A percentile compares a stretch with the other conserved stretches of the same genome.
These are phyloP conservation scores for Rotaria macrura DNA, from an alignment of 2,888 invertebrate genomes.

Conservation along the genomic window DNA sequence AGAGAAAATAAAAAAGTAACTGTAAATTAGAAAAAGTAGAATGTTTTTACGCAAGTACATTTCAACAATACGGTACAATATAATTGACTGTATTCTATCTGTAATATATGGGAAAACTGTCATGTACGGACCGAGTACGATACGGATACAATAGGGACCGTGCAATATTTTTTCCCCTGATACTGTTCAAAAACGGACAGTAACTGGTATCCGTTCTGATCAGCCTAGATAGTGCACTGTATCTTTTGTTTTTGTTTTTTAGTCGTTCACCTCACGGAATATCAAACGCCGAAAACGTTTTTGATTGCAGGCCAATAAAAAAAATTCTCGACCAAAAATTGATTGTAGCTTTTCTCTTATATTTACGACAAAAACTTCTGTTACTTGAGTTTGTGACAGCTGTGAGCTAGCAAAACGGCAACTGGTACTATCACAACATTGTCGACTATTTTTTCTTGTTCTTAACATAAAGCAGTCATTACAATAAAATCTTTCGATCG, in stretches of 20 bases:
- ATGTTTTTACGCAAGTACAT: too few relatives aligned
- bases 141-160: too few relatives aligned
- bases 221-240: background rate
- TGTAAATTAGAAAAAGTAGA: too few relatives aligned
- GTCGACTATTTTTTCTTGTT: background rate
- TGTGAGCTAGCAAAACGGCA: background rate
- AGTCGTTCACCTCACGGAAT: background rate
- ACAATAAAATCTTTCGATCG: background rate
- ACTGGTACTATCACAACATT: background rate
- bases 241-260: background rate
- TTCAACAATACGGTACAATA: too few relatives aligned
- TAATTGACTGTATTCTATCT: too few relatives aligned
- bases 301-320: background rate
- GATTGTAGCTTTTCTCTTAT: slow-evolving; percentile 8
- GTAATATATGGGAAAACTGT: too few relatives aligned
- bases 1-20: too few relatives aligned
- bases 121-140: too few relatives aligned
- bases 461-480: background rate
- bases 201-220: too few relatives aligned
- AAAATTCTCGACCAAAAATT: background rate
- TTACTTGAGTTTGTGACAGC: background rate
- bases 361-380: background rate
- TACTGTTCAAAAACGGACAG: too few relatives aligned
- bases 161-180: too few relatives aligned
- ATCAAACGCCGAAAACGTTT: background rate